These are phyloP conservation scores for Graphium colonna DNA, from an alignment of 2,888 invertebrate species.

Conservation along the genomic window DNA sequence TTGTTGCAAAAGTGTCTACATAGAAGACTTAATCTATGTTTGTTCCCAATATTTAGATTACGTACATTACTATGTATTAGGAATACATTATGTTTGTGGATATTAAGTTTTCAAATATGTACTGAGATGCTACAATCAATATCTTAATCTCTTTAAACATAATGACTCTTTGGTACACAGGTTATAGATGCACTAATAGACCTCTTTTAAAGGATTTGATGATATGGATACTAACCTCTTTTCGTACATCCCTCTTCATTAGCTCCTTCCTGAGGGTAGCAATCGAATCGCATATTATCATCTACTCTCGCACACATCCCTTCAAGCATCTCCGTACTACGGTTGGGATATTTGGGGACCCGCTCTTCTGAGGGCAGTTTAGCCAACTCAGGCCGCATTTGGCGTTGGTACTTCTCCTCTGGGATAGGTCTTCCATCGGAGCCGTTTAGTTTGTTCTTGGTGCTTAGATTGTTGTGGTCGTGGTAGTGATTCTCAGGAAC, in stretches of 20 bases:
- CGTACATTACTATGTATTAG: too few relatives aligned
- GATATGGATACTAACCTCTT: conserved; percentile 77
- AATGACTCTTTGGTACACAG: too few relatives aligned
- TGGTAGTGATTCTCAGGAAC: conserved; percentile 67
- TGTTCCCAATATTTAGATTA: too few relatives aligned
- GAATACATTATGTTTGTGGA: too few relatives aligned
- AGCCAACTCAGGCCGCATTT: conserved; percentile 12
- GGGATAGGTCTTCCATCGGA: conserved; percentile 47
- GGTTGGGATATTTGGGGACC: conserved; percentile 36
- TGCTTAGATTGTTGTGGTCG: conserved; percentile 74
- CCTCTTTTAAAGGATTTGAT: too few relatives aligned
- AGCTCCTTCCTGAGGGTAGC: conserved; percentile 81
- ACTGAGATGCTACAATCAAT: too few relatives aligned
- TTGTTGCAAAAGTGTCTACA: too few relatives aligned
- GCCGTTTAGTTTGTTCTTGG: conserved; percentile 62
- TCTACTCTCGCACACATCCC: conserved; percentile 66
- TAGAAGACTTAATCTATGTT: too few relatives aligned
- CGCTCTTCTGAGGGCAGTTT: conserved; percentile 3
- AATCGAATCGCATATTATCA: conserved; percentile 83
- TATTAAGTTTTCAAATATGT: too few relatives aligned
- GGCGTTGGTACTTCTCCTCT: conserved; percentile 19
- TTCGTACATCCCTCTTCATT: conserved; percentile 76
- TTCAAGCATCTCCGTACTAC: conserved; percentile 46
- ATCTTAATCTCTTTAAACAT: too few relatives aligned
- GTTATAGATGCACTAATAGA: too few relatives aligned